Conservation (phyloP, 2,888 invertebrate genomes). For the Drosophila stalkeri region DNA sequence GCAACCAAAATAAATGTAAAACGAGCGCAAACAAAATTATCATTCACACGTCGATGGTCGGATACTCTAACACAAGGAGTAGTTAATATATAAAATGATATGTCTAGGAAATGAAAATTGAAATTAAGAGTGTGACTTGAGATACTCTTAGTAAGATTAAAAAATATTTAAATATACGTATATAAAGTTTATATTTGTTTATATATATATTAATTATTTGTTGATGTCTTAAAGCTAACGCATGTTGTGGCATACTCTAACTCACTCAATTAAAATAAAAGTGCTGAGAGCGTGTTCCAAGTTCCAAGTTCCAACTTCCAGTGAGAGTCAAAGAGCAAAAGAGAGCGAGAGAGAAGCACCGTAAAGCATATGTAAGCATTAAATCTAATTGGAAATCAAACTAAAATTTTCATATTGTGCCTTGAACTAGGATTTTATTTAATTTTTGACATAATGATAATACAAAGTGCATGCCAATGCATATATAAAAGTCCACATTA, state of each 20-base stretch:
- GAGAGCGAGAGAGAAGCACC: too few relatives aligned
- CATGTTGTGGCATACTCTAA: background rate
- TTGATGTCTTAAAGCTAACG: too few relatives aligned
- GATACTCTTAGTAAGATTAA: background rate
- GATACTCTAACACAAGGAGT: slow-evolving; percentile 41
- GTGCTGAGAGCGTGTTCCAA: background rate
- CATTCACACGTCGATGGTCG: slow-evolving; percentile 48
- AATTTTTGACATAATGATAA: background rate
- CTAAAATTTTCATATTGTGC: background rate
- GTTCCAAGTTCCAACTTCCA: too few relatives aligned
- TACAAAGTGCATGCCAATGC: background rate
- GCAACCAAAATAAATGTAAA: slow-evolving; percentile 72
- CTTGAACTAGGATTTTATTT: background rate
- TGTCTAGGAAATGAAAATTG: background rate
- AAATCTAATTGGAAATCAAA: background rate
- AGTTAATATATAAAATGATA: background rate
- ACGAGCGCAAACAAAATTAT: slow-evolving; percentile 25
- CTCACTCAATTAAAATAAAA: background rate
- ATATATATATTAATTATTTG: background rate
- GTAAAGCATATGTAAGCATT: background rate
- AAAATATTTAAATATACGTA: background rate
- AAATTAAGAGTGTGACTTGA: background rate
- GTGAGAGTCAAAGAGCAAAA: background rate
- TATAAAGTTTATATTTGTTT: background rate
- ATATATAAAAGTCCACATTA: background rate